Percentiles rank a stretch among this genome's conserved stretches.
phyloP scores from a whole-genome alignment of 2,113 vertebrate species.

The Cavia porcellus region DNA sequence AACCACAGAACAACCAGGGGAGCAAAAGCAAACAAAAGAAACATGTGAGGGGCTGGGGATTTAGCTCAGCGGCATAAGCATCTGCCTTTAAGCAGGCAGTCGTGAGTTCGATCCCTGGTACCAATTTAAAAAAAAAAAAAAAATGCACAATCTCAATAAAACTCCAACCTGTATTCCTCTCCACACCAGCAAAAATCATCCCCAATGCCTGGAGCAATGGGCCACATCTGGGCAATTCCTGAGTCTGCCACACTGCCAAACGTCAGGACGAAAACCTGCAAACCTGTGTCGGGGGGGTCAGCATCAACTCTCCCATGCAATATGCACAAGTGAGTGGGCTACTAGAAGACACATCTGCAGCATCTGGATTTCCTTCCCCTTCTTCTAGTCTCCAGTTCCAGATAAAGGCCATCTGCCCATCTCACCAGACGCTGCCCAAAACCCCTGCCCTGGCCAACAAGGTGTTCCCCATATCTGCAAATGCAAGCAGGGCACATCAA shows the following conservation, averaged over 20 bases:
- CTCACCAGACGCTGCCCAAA: constrained; percentile 61
- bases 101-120: too few species aligned
- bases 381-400: constrained; percentile 60
- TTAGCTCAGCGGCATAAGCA: too few species aligned
- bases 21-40: background rate
- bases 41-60: too few species aligned
- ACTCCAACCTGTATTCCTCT: background rate
- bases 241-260: too few species aligned
- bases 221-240: background rate
- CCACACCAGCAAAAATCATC: background rate
- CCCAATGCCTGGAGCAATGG: background rate
- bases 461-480: background rate
- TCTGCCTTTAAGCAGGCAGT: too few species aligned
- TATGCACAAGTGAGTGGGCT: background rate
- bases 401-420: constrained; percentile 49
- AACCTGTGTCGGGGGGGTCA: accelerated
- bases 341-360: background rate
- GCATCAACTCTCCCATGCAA: background rate
- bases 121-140: background rate
- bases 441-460: constrained; percentile 69
- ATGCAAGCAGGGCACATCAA: constrained; percentile 69
- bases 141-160: background rate
- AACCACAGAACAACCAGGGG: background rate
- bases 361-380: background rate
- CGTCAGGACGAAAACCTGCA: accelerated